A percentile compares a stretch with the other conserved stretches of the same genome.
Evolutionary conservation across 2,888 invertebrate species (phyloP).

Genomic region (Ctena decussata): DNA sequence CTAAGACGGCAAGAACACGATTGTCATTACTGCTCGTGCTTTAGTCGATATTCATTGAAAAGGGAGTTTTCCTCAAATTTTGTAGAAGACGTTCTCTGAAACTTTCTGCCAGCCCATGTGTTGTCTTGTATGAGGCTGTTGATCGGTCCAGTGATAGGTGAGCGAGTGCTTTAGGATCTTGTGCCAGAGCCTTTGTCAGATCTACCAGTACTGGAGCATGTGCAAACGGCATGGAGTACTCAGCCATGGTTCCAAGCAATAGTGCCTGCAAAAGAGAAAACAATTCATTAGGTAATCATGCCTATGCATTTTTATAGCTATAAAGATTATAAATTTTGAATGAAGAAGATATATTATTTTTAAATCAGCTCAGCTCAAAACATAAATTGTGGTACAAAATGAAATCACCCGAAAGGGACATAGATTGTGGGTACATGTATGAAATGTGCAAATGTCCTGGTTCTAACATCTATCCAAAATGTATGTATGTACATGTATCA

Average conservation of each 20-base stretch:
- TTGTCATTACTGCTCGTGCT: slow-evolving; percentile 53
- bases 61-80: slow-evolving; percentile 12
- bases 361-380: too few relatives aligned
- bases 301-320: too few relatives aligned
- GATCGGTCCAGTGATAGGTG: slow-evolving; percentile 45
- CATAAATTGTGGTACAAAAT: too few relatives aligned
- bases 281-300: neutral
- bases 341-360: too few relatives aligned
- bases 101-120: slow-evolving; percentile 31
- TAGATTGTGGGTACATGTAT: too few relatives aligned
- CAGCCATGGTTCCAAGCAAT: slow-evolving; percentile 52
- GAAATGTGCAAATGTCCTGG: too few relatives aligned
- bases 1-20: slow-evolving; percentile 48
- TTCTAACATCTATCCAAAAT: too few relatives aligned
- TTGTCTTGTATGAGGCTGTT: slow-evolving; percentile 52
- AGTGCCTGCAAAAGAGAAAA: slow-evolving; percentile 38
- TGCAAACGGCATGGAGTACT: slow-evolving; percentile 55
- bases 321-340: too few relatives aligned
- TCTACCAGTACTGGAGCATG: slow-evolving; percentile 49
- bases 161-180: slow-evolving; percentile 51
- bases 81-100: neutral
- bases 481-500: too few relatives aligned
- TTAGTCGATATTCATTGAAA: slow-evolving; percentile 63
- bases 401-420: too few relatives aligned
- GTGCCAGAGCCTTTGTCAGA: slow-evolving; percentile 43